These are phyloP conservation scores for Monodelphis domestica DNA, from an alignment of 2,797 vertebrate genomes.

Conservation along the genomic window DNA sequence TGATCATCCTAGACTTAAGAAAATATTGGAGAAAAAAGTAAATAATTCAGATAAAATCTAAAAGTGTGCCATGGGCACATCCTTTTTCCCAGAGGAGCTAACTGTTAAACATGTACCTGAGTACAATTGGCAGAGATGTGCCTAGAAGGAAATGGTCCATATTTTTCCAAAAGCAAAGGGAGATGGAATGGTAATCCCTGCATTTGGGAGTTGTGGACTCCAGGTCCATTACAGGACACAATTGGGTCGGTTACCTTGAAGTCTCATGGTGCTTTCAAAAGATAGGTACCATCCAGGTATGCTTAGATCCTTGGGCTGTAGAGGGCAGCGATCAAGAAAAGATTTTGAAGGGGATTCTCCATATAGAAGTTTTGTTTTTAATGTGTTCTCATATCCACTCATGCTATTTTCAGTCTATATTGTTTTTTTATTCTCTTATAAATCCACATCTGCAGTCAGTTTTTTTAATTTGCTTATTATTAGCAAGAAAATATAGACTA, in stretches of 20 bases:
- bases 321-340: slow-evolving; percentile 5
- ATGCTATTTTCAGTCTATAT: slow-evolving; percentile 52
- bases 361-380: slow-evolving; percentile 41
- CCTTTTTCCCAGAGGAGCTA: no score
- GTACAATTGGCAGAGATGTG: no score
- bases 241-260: not conserved
- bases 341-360: slow-evolving; percentile 24
- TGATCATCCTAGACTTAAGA: no score
- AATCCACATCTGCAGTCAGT: slow-evolving; percentile 71
- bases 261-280: not conserved
- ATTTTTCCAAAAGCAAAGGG: no score
- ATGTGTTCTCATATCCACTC: slow-evolving; percentile 14
- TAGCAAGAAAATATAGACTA: slow-evolving; percentile 60
- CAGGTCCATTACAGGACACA: not conserved
- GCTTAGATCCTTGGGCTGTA: rapidly evolving
- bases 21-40: no score
- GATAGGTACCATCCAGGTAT: not conserved
- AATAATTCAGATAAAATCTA: no score
- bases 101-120: no score
- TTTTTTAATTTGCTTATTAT: slow-evolving; percentile 61
- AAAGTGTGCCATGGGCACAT: no score
- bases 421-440: slow-evolving; percentile 53
- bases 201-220: not conserved
- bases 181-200: no score
- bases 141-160: no score